Base-by-base conservation (phyloP, 2,113 vertebrate species). In the Elephantulus edwardii region DNA sequence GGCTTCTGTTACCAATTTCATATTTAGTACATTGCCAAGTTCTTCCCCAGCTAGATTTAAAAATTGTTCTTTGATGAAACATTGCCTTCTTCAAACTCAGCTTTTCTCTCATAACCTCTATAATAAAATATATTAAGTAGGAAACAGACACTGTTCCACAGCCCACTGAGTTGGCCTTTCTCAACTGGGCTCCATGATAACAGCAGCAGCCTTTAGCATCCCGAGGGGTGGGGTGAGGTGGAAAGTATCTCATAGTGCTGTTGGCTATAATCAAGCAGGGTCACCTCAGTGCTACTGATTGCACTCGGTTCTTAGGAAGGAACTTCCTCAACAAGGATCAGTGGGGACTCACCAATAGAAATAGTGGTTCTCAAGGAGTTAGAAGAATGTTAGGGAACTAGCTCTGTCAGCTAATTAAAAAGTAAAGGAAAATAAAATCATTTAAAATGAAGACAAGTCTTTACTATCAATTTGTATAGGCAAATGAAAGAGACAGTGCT, bases 91-190 rank as follows among this genome's bases (percentile, higher is more conserved):
- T 50, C 42, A 88, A 77, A 50, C 66, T 3, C 38, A 58, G 74
- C 68, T 33, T 68, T 93, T 93, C 20, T 77, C 4, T 88, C 38
- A 86, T 46, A 88, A 87, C 26, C 28, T 16, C 46, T 30, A 56
- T 24, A 54, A 86, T 17, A 77, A 77, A 93, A 83, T 50, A 50
- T 83, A 38, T 72, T 38, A 64, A 86, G 48, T 50, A 83, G 62
- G 54, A 92, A 92, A 88, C 13, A 86, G 42, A 83, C 24, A 30
- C 30, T 88, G 19, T 93, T 86, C 58, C 33, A 84, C 76, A 83
- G 88, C 35, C 5, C 28, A 68, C 2, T 33, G 58, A 94, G 40
- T 42, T 91, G 12, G 13, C 48, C 64, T 94, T 92, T 83, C 48
- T 86, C 24, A 24, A n/a, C 33, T 88, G 22, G 28, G 71, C 28